Evolutionary conservation across 2,888 invertebrate genomes (phyloP).

Genomic region (Monopis laevigella): DNA sequence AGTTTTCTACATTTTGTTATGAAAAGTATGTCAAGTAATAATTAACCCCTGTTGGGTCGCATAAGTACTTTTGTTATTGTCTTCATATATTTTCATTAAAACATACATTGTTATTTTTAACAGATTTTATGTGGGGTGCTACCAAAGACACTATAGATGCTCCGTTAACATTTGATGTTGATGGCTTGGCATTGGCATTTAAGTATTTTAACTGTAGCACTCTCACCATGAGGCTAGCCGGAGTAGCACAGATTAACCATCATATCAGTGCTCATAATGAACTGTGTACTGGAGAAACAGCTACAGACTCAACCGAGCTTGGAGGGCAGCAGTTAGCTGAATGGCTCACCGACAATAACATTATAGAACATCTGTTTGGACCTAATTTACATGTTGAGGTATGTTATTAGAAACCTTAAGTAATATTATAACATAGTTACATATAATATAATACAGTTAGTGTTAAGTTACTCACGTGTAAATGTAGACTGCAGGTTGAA

Average conservation of each 20-base stretch:
- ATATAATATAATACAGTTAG: constrained; percentile 14
- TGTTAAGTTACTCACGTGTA: too few species aligned
- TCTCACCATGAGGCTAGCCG: constrained; percentile 91
- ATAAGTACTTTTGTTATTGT: neutral
- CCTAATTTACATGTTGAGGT: constrained; percentile 97
- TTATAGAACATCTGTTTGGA: constrained; percentile 95
- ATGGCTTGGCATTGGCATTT: constrained; percentile 92
- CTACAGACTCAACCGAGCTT: constrained; percentile 82
- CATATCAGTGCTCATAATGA: constrained; percentile 93
- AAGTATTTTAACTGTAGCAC: constrained; percentile 97
- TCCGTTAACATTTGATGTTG: constrained; percentile 86
- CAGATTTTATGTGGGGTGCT: constrained; percentile 95
- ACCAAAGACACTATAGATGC: constrained; percentile 92
- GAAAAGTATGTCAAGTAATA: too few species aligned
- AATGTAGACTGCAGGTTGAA: too few species aligned
- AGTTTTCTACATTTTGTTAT: too few species aligned
- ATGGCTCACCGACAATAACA: constrained; percentile 90
- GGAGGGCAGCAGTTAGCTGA: constrained; percentile 86
- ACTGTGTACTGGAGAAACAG: constrained; percentile 87
- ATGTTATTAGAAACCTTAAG: too few species aligned
- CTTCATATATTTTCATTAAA: neutral
- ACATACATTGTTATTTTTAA: constrained; percentile 3
- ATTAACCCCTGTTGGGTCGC: too few species aligned
- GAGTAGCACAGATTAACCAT: constrained; percentile 94
- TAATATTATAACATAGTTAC: neutral